These are phyloP conservation scores for Laticauda colubrina DNA, from an alignment of 2,113 vertebrate species.

Conservation along the genomic window DNA sequence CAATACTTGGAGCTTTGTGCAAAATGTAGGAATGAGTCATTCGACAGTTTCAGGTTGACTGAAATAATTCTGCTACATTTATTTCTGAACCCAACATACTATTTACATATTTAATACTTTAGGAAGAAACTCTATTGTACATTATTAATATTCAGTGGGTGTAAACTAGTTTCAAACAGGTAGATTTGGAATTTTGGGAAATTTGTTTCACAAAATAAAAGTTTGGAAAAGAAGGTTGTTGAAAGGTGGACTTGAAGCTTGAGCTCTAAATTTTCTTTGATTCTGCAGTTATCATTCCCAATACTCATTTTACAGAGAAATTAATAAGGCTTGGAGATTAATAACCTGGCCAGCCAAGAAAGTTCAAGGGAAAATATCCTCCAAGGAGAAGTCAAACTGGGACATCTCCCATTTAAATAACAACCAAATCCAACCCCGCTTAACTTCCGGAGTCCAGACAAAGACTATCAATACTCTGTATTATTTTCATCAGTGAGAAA, in stretches of 20 bases:
- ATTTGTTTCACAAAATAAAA: background rate
- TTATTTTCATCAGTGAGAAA: background rate
- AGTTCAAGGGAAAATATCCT: background rate
- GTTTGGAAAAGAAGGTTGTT: background rate
- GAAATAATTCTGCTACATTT: slow-evolving; percentile 65
- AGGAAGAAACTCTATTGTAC: slow-evolving; percentile 44
- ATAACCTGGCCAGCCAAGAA: background rate
- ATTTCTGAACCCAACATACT: slow-evolving; percentile 65
- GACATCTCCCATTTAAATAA: background rate
- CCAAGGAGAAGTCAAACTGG: background rate
- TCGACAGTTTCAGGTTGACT: slow-evolving; percentile 70
- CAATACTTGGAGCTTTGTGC: slow-evolving; percentile 54
- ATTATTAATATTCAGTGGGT: background rate
- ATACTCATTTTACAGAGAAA: background rate
- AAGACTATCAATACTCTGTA: background rate
- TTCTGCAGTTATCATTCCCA: background rate
- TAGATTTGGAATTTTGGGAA: background rate
- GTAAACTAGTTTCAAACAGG: background rate
- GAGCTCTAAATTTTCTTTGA: background rate
- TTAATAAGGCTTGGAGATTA: background rate
- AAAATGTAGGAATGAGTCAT: slow-evolving; percentile 72
- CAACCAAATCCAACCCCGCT: background rate
- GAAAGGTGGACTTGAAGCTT: background rate
- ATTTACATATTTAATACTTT: slow-evolving; percentile 51
- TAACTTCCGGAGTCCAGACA: background rate